phyloP scores from a whole-genome alignment of 1,140 invertebrate species.

The Macrostomum lignano region DNA sequence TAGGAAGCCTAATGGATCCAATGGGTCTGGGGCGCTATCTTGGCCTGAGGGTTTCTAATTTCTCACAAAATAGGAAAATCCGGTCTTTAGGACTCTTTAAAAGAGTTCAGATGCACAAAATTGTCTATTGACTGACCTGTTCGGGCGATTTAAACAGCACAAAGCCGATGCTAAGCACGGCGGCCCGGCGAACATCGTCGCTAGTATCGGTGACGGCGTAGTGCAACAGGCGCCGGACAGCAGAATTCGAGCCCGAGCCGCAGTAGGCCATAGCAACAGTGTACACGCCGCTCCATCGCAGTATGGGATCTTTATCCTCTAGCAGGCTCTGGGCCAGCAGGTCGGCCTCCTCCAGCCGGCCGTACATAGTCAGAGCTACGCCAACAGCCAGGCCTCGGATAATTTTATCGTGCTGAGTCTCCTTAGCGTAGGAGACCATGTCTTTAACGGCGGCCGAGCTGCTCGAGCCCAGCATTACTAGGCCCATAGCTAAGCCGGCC shows the following conservation, averaged over 20 bases:
- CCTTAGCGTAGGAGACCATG: conserved; percentile 49
- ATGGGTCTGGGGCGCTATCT: no score
- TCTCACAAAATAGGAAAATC: no score
- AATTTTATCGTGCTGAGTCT: conserved; percentile 95
- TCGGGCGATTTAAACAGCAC: conserved; percentile 47
- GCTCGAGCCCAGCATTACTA: conserved; percentile 86
- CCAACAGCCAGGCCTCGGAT: conserved; percentile 70
- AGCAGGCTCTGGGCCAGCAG: conserved; percentile 57
- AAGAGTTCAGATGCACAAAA: neutral
- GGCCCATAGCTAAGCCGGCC: conserved; percentile 82
- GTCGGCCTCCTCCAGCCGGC: conserved; percentile 75
- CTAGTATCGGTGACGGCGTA: conserved; percentile 93
- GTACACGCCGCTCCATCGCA: conserved; percentile 61
- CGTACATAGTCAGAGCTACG: conserved; percentile 83
- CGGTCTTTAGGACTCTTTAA: no score
- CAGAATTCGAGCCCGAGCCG: conserved; percentile 81
- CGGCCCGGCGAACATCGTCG: conserved; percentile 82
- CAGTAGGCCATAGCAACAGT: conserved; percentile 93
- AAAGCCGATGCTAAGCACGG: conserved; percentile 84
- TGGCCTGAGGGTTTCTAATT: no score
- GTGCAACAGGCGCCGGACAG: conserved; percentile 68
- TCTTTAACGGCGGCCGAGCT: conserved; percentile 59
- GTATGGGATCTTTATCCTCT: conserved; percentile 32
- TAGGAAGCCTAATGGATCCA: no score
- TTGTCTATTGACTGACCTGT: neutral